These are phyloP conservation scores for Peribatodes rhomboidaria DNA, from an alignment of 2,888 invertebrate species.

Conservation along the genomic window DNA sequence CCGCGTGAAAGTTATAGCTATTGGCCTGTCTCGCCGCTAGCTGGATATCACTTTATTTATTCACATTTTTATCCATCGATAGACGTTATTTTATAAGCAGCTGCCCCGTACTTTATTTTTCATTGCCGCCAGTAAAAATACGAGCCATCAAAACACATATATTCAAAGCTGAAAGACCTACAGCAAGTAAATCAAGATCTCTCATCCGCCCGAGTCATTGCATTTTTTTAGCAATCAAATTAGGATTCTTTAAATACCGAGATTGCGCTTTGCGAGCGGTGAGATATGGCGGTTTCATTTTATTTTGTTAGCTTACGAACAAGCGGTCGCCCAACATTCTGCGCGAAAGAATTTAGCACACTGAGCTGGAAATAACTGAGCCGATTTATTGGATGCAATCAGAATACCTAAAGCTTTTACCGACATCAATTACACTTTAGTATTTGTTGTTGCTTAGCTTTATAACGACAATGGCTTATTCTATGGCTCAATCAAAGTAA, in stretches of 20 bases:
- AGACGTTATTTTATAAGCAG: slow-evolving; percentile 31
- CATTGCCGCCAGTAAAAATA: slow-evolving; percentile 36
- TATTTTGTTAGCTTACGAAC: slow-evolving; percentile 49
- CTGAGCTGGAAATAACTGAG: slow-evolving; percentile 28
- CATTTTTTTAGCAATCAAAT: slow-evolving; percentile 70
- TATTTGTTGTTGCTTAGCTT: slow-evolving; percentile 31
- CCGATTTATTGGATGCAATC: slow-evolving; percentile 24
- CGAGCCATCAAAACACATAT: slow-evolving; percentile 33
- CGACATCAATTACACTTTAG: slow-evolving; percentile 28
- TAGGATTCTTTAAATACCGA: slow-evolving; percentile 70
- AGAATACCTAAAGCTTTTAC: slow-evolving; percentile 36
- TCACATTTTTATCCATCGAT: slow-evolving; percentile 37
- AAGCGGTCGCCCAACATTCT: slow-evolving; percentile 21
- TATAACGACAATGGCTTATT: slow-evolving; percentile 35
- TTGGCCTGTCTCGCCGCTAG: slow-evolving; percentile 51
- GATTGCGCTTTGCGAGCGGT: slow-evolving; percentile 58
- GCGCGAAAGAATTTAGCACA: slow-evolving; percentile 29
- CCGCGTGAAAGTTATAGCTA: slow-evolving; percentile 57
- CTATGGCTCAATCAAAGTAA: slow-evolving; percentile 49
- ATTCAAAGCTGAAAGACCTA: slow-evolving; percentile 44
- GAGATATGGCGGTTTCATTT: slow-evolving; percentile 62
- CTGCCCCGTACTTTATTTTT: slow-evolving; percentile 29
- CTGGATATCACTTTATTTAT: slow-evolving; percentile 51
- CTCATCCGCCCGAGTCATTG: slow-evolving; percentile 57
- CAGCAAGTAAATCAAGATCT: slow-evolving; percentile 53